Percentiles rank a stretch among this genome's conserved stretches.
Evolutionary conservation across 2,797 vertebrate genomes (phyloP).

Genomic region (Paguma larvata): DNA sequence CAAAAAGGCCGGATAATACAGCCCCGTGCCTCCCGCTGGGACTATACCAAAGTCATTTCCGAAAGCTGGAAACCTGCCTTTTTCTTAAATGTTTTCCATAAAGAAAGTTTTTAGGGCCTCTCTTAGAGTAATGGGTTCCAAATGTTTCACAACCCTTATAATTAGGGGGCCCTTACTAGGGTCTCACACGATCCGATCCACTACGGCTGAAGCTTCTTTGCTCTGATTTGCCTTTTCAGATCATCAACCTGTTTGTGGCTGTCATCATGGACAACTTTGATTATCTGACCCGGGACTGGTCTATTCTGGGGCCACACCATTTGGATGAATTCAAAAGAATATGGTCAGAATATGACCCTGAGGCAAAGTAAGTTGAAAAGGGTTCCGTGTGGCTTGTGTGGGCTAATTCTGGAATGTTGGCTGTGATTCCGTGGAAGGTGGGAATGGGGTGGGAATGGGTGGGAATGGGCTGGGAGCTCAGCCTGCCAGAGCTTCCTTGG

Average conservation of each 20-base stretch:
- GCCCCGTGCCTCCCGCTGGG: not conserved
- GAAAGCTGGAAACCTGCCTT: not conserved
- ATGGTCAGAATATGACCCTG: conserved; percentile 99
- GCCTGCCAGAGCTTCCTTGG: not conserved
- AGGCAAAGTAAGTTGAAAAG: conserved; percentile 95
- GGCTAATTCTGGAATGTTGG: not conserved
- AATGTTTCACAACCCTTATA: not conserved
- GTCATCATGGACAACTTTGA: conserved; percentile 99
- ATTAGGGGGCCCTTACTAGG: not conserved
- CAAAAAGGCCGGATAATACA: not conserved
- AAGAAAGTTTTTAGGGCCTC: not conserved
- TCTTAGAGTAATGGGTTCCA: not conserved
- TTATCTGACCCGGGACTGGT: conserved; percentile 99
- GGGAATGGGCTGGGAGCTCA: not conserved
- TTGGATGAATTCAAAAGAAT: conserved; percentile 99
- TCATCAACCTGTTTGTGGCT: conserved; percentile 99
- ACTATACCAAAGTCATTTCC: not conserved
- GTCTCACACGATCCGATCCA: not conserved
- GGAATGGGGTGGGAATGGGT: no score
- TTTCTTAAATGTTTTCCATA: not conserved
- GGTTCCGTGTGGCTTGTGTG: not conserved
- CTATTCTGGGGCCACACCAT: conserved; percentile 98
- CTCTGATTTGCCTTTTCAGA: conserved; percentile 88
- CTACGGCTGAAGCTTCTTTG: not conserved
- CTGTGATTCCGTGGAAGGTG: not conserved